Evolutionary conservation across 1,140 invertebrate species (phyloP), one percentile per base, ranked within the genome.

Genomic region (Thrips palmi): DNA sequence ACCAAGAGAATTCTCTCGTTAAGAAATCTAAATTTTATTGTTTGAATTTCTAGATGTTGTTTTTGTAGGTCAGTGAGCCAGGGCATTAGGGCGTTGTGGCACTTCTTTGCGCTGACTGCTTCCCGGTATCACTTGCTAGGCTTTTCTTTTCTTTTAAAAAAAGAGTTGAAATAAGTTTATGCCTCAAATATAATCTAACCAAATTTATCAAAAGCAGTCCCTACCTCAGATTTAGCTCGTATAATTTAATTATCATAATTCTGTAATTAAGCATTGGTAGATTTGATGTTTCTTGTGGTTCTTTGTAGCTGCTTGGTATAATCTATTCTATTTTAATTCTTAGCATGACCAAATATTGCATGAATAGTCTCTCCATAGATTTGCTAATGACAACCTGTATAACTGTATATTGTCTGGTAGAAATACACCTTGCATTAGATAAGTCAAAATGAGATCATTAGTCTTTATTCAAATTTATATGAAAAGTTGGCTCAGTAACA

Each of bases 61-160:
- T 28, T 36, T 33, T 28, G 15, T 39, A 21, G 20, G 44, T 44
- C 60, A 52, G 44, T 65, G 68, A 74, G 74, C 74, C 74, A 78
- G 76, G 76, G 76, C 74, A 79, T 77, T 79, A 74, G 60, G 55
- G 55, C 56, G 37, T 41, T 28, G 30, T 34, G 30, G 32, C 31
- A 41, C 37, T 36, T 18, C 15, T 33, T 37, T 41, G 28, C 15
- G 31, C 40, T 30, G 31, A 30, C 32, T 39, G 1, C 18, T 42
- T 36, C 58, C 59, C 59, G 58, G 54, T 62, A 56, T 38, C 46
- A 45, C 32, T 35, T 34, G 30, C 31, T 41, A 17, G 27, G 34
- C 41, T 33, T 43, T 43, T 15, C 44, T 28, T 44, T 41, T 40
- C 23, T 38, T 45, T 46, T 32, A 22, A 29, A 21, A 24, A 38